A percentile compares a stretch with the other conserved stretches of the same genome.
Evolutionary conservation across 2,113 vertebrate species (phyloP).

Genomic region (Camelus bactrianus): DNA sequence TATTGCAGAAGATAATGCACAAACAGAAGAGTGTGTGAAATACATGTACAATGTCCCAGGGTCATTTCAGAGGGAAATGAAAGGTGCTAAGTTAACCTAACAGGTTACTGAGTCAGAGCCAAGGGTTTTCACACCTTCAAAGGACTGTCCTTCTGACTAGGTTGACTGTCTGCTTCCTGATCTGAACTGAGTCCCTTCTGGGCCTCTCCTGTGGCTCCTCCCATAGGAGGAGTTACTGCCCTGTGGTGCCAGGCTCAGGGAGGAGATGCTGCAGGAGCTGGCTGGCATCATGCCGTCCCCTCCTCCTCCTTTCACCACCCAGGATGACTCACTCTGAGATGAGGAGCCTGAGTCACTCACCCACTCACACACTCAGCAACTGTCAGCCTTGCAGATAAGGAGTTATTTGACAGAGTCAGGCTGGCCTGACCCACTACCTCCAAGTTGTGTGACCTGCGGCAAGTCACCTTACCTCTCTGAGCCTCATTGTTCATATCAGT

Average conservation of each 20-base stretch:
- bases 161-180: background rate
- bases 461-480: background rate
- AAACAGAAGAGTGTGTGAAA: background rate
- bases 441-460: background rate
- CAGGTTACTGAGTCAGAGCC: background rate
- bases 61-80: constrained; percentile 3
- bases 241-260: background rate
- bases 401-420: background rate
- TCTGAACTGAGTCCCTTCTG: background rate
- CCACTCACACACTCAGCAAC: background rate
- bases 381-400: background rate
- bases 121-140: background rate
- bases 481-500: background rate
- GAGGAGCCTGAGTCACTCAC: background rate
- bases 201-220: no score
- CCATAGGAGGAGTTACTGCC: background rate
- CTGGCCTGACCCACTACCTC: background rate
- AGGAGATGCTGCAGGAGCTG: background rate
- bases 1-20: background rate
- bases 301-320: background rate
- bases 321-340: background rate
- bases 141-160: background rate
- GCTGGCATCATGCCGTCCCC: background rate
- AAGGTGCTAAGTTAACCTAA: background rate
- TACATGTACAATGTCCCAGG: background rate